Base-by-base conservation (phyloP, 2,888 invertebrate genomes). In the Caenorhabditis sp. region DNA sequence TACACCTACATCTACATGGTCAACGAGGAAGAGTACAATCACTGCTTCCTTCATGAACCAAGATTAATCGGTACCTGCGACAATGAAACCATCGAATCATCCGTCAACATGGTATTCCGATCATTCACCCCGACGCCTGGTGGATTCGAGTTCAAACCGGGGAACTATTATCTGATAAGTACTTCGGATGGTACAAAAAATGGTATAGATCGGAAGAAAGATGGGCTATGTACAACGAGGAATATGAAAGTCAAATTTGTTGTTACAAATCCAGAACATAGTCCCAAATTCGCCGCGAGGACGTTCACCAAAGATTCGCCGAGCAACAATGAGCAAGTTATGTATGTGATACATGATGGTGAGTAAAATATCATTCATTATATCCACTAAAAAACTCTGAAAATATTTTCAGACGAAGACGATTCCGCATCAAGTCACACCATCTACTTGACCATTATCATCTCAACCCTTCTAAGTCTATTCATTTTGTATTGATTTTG, bases 221-320 rank as follows among this genome's bases (percentile, higher is more conserved):
- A 85, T 49, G 87, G 87, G 20, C 65, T 87, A 17, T 87, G 87
- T 66, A 56, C 67, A 23, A 70, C 75, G 25, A 69, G 71, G 43
- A 83, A 87, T 52, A 87, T 87, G 87, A 84, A 83, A 60, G 69
- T 87, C 64, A 87, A 87, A 62, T 86, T 87, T 64, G 85, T 85
- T 52, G 83, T 87, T 21, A 59, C 65, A 0, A 52, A 56, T 14
- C 5, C 31, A 10, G 62, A 73, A 31, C 20, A 23, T 23, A 80
- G 72, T 75, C 78, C 80, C n/a, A 82, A 80, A 43, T 82, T 82
- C 25, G 80, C 82, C 1, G 82, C 82, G 0, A 59, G 82, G 26
- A 79, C 73, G 0, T 63, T 71, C 49, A 80, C 68, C 31, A 73
- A 73, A 27, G 67, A 72, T 65, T 49, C 62, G 50, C 25, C 26